A percentile compares a stretch with the other conserved stretches of the same genome.
Evolutionary conservation across 92 coral and sea anemone genomes (phyloP).

Genomic region (Isaurus tuberculatus): DNA sequence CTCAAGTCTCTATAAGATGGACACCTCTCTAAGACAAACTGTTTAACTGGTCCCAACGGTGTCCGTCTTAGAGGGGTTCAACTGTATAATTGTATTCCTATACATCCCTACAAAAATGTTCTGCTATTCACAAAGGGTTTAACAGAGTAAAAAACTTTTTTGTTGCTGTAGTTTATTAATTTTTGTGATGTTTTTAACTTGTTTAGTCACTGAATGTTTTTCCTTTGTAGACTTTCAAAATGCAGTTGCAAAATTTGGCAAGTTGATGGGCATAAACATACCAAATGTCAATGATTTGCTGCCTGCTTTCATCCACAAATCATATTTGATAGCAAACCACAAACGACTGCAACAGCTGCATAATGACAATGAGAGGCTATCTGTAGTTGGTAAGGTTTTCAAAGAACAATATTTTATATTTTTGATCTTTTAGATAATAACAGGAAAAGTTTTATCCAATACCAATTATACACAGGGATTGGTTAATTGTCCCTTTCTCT

Average conservation of each 20-base stretch:
- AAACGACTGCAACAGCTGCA: slow-evolving; percentile 44
- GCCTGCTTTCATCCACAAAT: slow-evolving; percentile 75
- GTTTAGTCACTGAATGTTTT: not conserved
- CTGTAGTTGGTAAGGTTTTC: slow-evolving; percentile 74
- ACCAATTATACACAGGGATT: too few relatives aligned
- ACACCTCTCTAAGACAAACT: too few relatives aligned
- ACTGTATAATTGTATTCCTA: too few relatives aligned
- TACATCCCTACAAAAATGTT: too few relatives aligned
- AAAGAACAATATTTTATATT: not conserved
- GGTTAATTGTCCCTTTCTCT: too few relatives aligned
- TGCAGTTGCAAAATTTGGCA: slow-evolving; percentile 52
- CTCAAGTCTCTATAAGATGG: too few relatives aligned
- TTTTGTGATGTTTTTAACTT: not conserved
- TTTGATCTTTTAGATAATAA: not conserved
- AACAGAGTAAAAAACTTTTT: not conserved
- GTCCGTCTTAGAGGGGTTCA: too few relatives aligned
- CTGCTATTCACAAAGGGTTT: not conserved
- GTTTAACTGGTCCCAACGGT: too few relatives aligned
- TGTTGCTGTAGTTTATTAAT: not conserved
- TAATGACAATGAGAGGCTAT: slow-evolving; percentile 78
- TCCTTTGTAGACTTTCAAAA: slow-evolving; percentile 60
- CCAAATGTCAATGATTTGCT: slow-evolving; percentile 52
- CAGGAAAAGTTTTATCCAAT: too few relatives aligned
- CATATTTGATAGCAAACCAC: slow-evolving; percentile 69
- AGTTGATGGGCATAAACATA: slow-evolving; percentile 39